A percentile compares a stretch with the other conserved stretches of the same genome.
Conservation (phyloP, 2,113 vertebrate genomes). For the Puntigrus tetrazona region DNA sequence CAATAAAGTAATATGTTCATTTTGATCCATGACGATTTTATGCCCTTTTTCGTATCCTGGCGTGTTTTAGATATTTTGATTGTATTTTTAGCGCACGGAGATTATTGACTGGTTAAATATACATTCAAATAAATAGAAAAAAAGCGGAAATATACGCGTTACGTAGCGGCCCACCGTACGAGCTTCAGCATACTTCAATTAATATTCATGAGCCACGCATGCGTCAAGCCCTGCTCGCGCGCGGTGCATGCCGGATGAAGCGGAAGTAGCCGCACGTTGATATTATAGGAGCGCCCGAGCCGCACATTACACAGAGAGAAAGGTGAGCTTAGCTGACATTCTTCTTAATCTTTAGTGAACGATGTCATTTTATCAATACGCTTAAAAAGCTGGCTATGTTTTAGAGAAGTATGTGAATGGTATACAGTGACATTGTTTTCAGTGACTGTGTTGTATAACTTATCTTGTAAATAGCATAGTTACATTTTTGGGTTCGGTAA, state of each 20-base stretch:
- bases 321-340: neutral
- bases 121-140: no score
- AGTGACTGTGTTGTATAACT: neutral
- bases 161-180: no score
- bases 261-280: constrained; percentile 24
- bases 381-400: neutral
- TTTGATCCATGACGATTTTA: constrained; percentile 13
- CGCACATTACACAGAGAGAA: neutral
- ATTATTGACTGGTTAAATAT: no score
- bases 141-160: no score
- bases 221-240: neutral
- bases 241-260: constrained; percentile 1
- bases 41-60: no score
- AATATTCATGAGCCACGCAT: neutral
- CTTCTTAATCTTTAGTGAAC: neutral
- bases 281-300: neutral
- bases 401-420: neutral
- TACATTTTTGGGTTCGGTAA: neutral
- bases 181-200: neutral
- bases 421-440: neutral
- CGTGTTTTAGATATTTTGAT: no score
- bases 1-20: constrained; percentile 61
- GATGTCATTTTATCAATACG: neutral
- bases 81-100: no score
- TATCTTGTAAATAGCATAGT: neutral